These are phyloP conservation scores for Erythrocercus mccallii DNA, from an alignment of 2,113 vertebrate genomes.

Conservation along the genomic window DNA sequence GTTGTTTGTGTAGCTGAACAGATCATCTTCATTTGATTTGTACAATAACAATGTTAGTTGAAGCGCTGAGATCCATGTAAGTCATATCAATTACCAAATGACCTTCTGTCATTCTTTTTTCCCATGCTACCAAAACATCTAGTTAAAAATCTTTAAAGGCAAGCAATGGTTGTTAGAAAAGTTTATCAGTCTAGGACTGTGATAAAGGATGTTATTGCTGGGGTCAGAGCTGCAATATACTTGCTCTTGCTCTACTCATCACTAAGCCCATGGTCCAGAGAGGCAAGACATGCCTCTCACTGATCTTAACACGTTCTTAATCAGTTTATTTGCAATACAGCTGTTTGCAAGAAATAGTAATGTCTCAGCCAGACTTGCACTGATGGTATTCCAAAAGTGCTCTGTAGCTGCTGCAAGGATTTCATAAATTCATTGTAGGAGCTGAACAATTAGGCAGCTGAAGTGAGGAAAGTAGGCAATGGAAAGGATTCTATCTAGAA, in stretches of 20 bases:
- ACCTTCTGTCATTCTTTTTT: slow-evolving; percentile 28
- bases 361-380: neutral
- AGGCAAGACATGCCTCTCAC: neutral
- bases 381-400: neutral
- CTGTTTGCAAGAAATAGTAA: neutral
- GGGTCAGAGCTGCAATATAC: neutral
- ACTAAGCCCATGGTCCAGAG: neutral
- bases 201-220: neutral
- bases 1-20: neutral
- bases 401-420: neutral
- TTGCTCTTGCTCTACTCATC: neutral
- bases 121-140: neutral
- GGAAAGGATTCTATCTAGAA: neutral
- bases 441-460: neutral
- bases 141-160: slow-evolving; percentile 31
- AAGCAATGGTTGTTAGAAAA: neutral
- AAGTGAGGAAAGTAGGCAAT: neutral
- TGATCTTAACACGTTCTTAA: neutral
- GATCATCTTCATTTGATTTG: slow-evolving; percentile 45
- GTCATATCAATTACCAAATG: slow-evolving; percentile 26
- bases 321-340: neutral
- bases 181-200: neutral
- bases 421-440: neutral
- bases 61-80: slow-evolving; percentile 8
- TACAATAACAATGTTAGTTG: slow-evolving; percentile 36